A percentile compares a stretch with the other conserved stretches of the same genome.
phyloP scores from a whole-genome alignment of 2,888 invertebrate species.

The Oligia fasciuncula region DNA sequence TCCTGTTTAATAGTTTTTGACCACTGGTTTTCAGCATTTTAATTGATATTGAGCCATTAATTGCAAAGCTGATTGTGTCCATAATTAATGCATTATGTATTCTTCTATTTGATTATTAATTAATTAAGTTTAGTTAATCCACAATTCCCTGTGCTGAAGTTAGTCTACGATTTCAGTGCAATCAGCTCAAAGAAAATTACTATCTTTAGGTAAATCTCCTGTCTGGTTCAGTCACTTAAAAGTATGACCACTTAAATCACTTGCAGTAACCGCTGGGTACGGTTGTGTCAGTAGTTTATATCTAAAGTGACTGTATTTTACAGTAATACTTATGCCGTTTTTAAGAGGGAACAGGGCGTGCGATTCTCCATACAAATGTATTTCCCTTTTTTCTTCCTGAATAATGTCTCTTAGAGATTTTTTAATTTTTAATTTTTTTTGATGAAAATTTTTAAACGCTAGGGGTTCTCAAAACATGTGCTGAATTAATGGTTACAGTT shows the following conservation, averaged over 20 bases:
- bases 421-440: no score
- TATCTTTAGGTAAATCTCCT: conserved; percentile 24
- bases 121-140: background rate
- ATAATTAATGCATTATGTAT: background rate
- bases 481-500: no score
- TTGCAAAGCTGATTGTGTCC: no score
- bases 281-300: conserved; percentile 1
- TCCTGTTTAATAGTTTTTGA: background rate
- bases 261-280: background rate
- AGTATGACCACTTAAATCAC: conserved; percentile 25
- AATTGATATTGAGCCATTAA: background rate
- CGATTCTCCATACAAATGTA: no score
- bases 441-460: no score
- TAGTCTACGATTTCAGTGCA: conserved; percentile 4
- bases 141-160: background rate
- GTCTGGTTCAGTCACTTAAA: conserved; percentile 16
- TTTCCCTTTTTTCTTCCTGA: no score
- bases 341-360: no score
- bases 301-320: background rate
- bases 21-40: background rate
- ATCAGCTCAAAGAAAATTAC: conserved; percentile 29
- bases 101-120: background rate
- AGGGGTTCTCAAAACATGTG: no score
- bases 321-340: background rate
- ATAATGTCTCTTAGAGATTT: no score